A percentile compares a stretch with the other conserved stretches of the same genome.
Evolutionary conservation across 1,140 invertebrate genomes (phyloP).

Genomic region (Nephila pilipes): DNA sequence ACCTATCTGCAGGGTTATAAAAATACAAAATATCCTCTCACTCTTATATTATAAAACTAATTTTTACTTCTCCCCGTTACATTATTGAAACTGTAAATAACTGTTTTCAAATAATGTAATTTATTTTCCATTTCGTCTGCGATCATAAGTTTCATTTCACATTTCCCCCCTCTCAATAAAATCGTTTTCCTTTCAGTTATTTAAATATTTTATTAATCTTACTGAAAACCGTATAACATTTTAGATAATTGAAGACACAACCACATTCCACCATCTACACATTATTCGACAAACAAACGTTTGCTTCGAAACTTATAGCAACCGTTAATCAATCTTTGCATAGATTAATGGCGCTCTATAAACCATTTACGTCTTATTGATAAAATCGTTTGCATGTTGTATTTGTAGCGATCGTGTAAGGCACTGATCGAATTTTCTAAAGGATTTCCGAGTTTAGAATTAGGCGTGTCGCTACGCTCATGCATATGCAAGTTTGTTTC

Average conservation of each 20-base stretch:
- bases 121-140: slow-evolving; percentile 9
- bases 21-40: too few species aligned
- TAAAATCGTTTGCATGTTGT: slow-evolving; percentile 8
- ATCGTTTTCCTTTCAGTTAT: not conserved
- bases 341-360: slow-evolving; percentile 46
- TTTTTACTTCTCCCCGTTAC: not conserved
- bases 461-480: slow-evolving; percentile 1
- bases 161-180: not conserved
- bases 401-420: slow-evolving; percentile 18
- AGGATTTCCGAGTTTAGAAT: not conserved
- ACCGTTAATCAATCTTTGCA: slow-evolving; percentile 40
- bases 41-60: not conserved
- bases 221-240: not conserved
- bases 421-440: slow-evolving; percentile 15
- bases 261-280: not conserved
- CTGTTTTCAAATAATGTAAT: not conserved
- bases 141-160: not conserved
- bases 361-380: slow-evolving; percentile 39
- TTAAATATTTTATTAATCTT: slow-evolving; percentile 52
- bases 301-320: not conserved
- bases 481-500: slow-evolving; percentile 29
- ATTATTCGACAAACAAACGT: not conserved
- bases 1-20: not conserved
- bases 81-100: not conserved
- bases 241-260: not conserved